Conservation (phyloP, 2,797 vertebrate species). For the Centropyge bicolor region DNA sequence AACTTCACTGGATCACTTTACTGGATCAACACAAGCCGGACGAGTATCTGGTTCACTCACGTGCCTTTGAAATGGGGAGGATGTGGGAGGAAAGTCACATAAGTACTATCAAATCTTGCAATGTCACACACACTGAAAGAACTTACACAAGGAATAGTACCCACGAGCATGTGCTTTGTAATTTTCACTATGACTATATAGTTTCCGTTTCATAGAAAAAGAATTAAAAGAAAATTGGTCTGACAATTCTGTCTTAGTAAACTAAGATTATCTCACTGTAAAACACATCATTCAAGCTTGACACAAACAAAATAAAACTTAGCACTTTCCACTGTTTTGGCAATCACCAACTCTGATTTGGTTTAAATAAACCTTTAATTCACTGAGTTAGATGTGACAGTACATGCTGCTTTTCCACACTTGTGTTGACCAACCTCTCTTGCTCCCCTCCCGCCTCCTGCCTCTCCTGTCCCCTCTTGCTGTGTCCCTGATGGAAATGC, state of each 20-base stretch:
- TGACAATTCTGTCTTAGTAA: neutral
- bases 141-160: neutral
- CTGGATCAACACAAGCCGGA: neutral
- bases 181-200: neutral
- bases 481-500: too few relatives aligned
- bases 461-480: too few relatives aligned
- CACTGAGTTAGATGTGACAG: too few relatives aligned
- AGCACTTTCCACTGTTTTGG: too few relatives aligned
- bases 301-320: too few relatives aligned
- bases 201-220: neutral
- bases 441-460: too few relatives aligned
- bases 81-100: neutral
- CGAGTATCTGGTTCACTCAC: neutral
- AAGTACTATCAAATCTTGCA: neutral
- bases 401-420: too few relatives aligned
- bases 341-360: too few relatives aligned
- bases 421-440: too few relatives aligned
- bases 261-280: too few relatives aligned
- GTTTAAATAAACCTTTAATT: too few relatives aligned
- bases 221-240: neutral
- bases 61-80: neutral
- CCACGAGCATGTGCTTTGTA: neutral
- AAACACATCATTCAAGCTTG: too few relatives aligned
- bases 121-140: neutral
- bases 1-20: neutral